A percentile compares a stretch with the other conserved stretches of the same genome.
Evolutionary conservation across 1,140 invertebrate species (phyloP).

Genomic region (Cryptotermes secundus): DNA sequence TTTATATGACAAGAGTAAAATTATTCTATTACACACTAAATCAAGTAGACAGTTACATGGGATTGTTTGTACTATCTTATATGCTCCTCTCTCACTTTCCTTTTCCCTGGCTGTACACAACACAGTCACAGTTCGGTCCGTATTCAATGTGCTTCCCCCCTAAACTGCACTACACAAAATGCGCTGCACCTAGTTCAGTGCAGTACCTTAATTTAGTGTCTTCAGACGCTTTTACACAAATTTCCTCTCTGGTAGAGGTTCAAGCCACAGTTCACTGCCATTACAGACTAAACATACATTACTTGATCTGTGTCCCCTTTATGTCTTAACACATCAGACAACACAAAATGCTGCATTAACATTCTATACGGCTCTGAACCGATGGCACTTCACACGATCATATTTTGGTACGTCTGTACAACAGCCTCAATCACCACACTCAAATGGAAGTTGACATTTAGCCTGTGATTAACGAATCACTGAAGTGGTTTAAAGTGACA

Average conservation of each 20-base stretch:
- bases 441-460: background rate
- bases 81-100: background rate
- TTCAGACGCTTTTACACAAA: background rate
- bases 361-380: background rate
- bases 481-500: background rate
- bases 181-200: background rate
- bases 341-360: background rate
- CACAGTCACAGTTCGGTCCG: background rate
- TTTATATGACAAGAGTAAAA: slow-evolving; percentile 3
- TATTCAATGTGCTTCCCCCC: background rate
- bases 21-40: background rate
- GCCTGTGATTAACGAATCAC: background rate
- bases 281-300: background rate
- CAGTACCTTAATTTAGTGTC: background rate
- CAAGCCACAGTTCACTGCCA: background rate
- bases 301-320: background rate
- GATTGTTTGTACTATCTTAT: slow-evolving; percentile 3
- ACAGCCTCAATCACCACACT: background rate
- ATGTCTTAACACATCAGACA: background rate
- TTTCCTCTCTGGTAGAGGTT: background rate
- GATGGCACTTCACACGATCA: no score
- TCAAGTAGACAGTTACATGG: background rate
- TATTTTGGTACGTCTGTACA: no score
- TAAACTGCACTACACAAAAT: background rate
- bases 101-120: background rate